Percentiles rank a stretch among this genome's conserved stretches.
Conservation (phyloP, 1,140 invertebrate genomes). For the Drosophila punjabiensis region DNA sequence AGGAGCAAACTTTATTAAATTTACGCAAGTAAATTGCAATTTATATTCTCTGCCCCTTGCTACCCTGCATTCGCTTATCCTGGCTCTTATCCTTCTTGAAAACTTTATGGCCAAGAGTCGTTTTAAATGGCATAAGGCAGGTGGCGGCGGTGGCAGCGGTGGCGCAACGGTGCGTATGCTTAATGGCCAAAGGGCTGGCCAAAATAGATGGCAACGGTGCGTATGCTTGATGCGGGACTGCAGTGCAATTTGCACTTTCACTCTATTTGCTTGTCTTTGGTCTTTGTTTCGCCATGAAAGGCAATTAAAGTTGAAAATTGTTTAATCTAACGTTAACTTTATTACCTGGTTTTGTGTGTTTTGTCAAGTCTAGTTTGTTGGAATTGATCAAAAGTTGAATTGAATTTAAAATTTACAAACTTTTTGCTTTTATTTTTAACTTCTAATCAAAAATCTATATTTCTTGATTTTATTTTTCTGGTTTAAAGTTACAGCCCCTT, state of each 20-base stretch:
- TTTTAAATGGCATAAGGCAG: slow-evolving; percentile 42
- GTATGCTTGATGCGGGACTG: slow-evolving; percentile 15
- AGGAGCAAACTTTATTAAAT: slow-evolving; percentile 72
- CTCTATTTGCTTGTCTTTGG: slow-evolving; percentile 1
- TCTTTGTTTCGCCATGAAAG: not conserved
- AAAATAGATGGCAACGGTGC: slow-evolving; percentile 5
- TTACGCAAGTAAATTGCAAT: slow-evolving; percentile 79
- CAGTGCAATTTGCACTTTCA: slow-evolving; percentile 8
- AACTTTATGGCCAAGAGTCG: slow-evolving; percentile 10
- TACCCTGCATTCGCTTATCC: slow-evolving; percentile 24
- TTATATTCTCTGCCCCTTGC: slow-evolving; percentile 56
- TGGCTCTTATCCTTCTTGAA: not conserved
- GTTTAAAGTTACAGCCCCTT: slow-evolving; percentile 4
- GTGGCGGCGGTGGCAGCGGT: not conserved
- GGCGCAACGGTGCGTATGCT: slow-evolving; percentile 65
- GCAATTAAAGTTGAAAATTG: slow-evolving; percentile 10
- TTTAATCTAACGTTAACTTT: not conserved
- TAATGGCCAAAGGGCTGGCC: slow-evolving; percentile 46
- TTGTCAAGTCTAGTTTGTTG: not conserved
- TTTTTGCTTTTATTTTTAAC: not conserved
- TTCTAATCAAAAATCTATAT: not conserved
- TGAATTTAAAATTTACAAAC: not conserved
- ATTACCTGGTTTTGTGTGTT: not conserved
- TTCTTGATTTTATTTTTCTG: not conserved
- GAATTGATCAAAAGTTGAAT: too few species aligned